phyloP scores from a whole-genome alignment of 2,113 vertebrate species.

The Sturnus vulgaris region DNA sequence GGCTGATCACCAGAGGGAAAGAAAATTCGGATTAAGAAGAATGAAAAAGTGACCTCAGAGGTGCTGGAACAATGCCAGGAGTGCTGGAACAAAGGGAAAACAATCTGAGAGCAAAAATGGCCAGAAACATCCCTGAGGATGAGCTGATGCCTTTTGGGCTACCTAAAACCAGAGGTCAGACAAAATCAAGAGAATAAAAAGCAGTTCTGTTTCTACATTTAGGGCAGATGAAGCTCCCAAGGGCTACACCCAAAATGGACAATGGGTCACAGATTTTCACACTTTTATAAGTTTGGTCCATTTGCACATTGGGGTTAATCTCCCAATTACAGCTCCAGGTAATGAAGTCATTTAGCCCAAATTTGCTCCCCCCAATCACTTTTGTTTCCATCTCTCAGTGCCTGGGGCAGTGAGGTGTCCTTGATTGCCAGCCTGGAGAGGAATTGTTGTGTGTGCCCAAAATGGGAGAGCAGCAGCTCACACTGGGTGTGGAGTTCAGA shows the following conservation, averaged over 20 bases:
- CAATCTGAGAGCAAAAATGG: not conserved
- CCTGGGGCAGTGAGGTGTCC: not conserved
- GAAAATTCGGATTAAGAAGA: not conserved
- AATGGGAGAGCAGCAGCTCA: not conserved
- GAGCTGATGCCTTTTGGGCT: not conserved
- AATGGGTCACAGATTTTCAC: rapidly evolving
- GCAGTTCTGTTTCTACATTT: rapidly evolving
- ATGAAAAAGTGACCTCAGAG: not conserved
- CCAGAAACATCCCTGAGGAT: not conserved
- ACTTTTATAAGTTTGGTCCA: not conserved
- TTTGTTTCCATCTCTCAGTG: not conserved
- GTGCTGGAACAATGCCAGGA: slow-evolving; percentile 35
- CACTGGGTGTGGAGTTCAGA: not conserved
- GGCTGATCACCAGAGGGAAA: not conserved
- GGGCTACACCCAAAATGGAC: not conserved
- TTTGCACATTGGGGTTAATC: not conserved
- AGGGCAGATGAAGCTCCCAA: no score
- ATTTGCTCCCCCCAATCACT: not conserved
- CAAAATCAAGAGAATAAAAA: rapidly evolving
- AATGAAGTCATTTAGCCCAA: not conserved
- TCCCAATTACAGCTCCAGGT: not conserved
- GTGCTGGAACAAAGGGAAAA: slow-evolving; percentile 13
- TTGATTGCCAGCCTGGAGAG: not conserved
- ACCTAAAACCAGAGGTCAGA: not conserved
- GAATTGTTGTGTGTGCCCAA: not conserved